These are phyloP conservation scores for Drosophila mojavensis DNA, from an alignment of 1,140 invertebrate genomes.

Conservation along the genomic window DNA sequence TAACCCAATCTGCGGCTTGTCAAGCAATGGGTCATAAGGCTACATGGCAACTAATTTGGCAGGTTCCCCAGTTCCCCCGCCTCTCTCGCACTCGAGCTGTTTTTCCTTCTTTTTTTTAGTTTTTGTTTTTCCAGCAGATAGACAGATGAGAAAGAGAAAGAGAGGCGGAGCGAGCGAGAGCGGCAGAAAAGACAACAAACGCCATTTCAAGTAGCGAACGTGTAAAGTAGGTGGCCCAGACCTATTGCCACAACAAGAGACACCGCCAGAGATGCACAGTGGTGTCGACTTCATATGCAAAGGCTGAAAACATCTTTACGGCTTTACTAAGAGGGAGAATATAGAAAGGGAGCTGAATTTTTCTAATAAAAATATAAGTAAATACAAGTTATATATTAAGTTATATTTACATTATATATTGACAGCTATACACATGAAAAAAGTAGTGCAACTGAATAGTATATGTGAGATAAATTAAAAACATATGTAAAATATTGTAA, in stretches of 20 bases:
- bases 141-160: constrained; percentile 12
- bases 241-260: constrained; percentile 61
- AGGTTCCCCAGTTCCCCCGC: constrained; percentile 25
- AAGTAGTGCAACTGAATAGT: no score
- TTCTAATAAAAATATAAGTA: no score
- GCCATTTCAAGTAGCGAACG: constrained; percentile 80
- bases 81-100: not conserved
- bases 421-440: no score
- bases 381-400: no score
- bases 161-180: not conserved
- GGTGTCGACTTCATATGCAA: constrained; percentile 15
- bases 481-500: no score
- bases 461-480: no score
- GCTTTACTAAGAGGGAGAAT: no score
- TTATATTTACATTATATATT: no score
- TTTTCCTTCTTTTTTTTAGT: constrained; percentile 16
- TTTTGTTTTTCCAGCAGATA: constrained; percentile 66
- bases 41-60: constrained; percentile 75
- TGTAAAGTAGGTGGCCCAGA: constrained; percentile 81
- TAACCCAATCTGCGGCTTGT: constrained; percentile 77
- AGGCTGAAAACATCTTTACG: no score
- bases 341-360: no score
- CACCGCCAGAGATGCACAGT: constrained; percentile 45
- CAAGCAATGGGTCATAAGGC: constrained; percentile 69
- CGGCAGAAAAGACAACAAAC: constrained; percentile 71